These are phyloP conservation scores for Papilio dardanus DNA, from an alignment of 1,140 invertebrate genomes.

Conservation along the genomic window DNA sequence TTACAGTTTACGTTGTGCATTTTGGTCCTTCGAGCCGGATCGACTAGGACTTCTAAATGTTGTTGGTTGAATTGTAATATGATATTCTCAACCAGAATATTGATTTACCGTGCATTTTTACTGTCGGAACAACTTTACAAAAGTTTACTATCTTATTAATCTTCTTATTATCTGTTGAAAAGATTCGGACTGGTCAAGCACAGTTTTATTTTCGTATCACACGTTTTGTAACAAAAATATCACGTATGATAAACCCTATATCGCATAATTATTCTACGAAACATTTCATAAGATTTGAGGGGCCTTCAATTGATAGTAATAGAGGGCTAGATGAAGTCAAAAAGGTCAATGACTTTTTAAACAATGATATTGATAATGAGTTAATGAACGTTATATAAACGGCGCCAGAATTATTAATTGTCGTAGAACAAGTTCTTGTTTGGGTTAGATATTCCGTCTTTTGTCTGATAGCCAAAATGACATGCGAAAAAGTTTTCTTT, in stretches of 20 bases:
- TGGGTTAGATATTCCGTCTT: not conserved
- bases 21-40: too few relatives aligned
- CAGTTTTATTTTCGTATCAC: not conserved
- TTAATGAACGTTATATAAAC: not conserved
- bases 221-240: not conserved
- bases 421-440: not conserved
- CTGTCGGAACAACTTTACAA: not conserved
- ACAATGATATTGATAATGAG: slow-evolving; percentile 16
- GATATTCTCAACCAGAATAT: not conserved
- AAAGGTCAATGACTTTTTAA: slow-evolving; percentile 16
- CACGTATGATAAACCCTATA: not conserved
- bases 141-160: not conserved
- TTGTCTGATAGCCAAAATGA: not conserved
- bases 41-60: not conserved
- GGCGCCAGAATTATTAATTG: slow-evolving; percentile 10
- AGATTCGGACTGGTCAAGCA: too few relatives aligned
- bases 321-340: slow-evolving; percentile 1
- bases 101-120: not conserved
- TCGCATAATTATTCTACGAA: not conserved
- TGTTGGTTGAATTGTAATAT: not conserved
- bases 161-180: too few relatives aligned
- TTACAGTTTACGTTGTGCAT: too few relatives aligned
- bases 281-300: not conserved
- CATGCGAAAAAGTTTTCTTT: not conserved
- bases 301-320: slow-evolving; percentile 3